Base-by-base conservation (phyloP, 2,888 invertebrate genomes). In the Antitype chi region DNA sequence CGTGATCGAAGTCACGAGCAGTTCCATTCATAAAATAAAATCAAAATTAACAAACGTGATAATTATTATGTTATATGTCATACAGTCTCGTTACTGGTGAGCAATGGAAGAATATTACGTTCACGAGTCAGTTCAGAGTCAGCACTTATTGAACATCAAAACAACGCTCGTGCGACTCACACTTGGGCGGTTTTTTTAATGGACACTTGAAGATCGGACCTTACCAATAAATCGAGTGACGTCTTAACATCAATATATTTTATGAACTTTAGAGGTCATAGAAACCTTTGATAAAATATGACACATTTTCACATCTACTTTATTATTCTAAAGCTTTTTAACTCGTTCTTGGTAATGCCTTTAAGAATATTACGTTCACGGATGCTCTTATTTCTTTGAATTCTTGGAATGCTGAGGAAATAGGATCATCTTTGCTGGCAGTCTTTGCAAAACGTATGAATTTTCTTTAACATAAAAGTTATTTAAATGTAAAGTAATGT, bases 171-270 rank as follows among this genome's bases (percentile, higher is more conserved):
- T 32, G 32, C 32, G 32, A 32, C 32, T 32, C 32, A 4, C 38
- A 38, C 38, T 38, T 38, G 38, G 38, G 38, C 38, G 38, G 38
- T 38, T 38, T 38, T 38, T 38, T 38, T 5, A 32, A 85, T 86
- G 76, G 74, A 73, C 63, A 73, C 74, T 78, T 77, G 59, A 69
- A 78, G 74, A 57, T 38, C 38, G 55, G 60, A 64, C 68, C 59
- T 59, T 43, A 57, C 64, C 68, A 53, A 77, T 73, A 72, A 78
- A 85, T 85, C 28, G 57, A 66, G 74, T 71, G 70, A 77, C 55
- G 76, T 70, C 70, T 43, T 23, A 59, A 43, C 23, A 15, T 59
- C 55, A 64, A 71, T 57, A 73, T 70, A 63, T 70, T 38, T 32
- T 32, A 32, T 57, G 9, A 49, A 47, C 25, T 47, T 53, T 23